Percentiles rank a stretch among this genome's conserved stretches.
These are phyloP conservation scores for Trachemys scripta DNA, from an alignment of 2,113 vertebrate species.

Conservation along the genomic window DNA sequence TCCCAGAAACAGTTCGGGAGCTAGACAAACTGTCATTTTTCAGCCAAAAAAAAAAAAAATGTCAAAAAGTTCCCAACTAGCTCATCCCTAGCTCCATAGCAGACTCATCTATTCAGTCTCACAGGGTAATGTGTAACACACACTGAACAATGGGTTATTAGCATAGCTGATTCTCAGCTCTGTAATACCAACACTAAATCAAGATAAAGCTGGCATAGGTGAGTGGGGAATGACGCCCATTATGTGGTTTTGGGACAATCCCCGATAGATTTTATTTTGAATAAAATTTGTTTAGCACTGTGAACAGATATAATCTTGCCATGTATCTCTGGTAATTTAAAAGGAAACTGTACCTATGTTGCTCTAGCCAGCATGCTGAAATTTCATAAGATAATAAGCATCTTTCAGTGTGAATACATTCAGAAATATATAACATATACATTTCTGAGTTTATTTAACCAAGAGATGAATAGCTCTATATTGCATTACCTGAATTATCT, in stretches of 20 bases:
- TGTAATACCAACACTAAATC: background rate
- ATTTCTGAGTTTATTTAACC: background rate
- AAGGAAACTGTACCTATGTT: background rate
- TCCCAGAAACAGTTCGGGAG: background rate
- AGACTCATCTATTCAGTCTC: background rate
- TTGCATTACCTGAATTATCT: background rate
- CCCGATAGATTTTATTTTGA: background rate
- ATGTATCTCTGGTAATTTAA: background rate
- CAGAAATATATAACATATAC: background rate
- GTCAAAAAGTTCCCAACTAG: background rate
- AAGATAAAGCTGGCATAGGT: rapidly evolving
- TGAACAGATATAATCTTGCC: background rate
- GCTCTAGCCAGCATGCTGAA: background rate
- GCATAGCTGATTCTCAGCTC: background rate
- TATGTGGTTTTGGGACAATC: background rate
- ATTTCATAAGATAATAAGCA: conserved; percentile 29
- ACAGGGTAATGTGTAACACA: background rate
- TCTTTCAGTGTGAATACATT: background rate
- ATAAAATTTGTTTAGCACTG: background rate
- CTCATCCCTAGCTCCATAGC: background rate
- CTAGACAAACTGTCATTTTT: background rate
- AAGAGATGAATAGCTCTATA: background rate
- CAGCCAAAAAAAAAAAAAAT: background rate
- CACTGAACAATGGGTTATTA: background rate
- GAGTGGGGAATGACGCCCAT: background rate